Percentiles rank a stretch among this genome's conserved stretches.
These are phyloP conservation scores for Dolichotis patagonum DNA, from an alignment of 2,113 vertebrate genomes.

Conservation along the genomic window DNA sequence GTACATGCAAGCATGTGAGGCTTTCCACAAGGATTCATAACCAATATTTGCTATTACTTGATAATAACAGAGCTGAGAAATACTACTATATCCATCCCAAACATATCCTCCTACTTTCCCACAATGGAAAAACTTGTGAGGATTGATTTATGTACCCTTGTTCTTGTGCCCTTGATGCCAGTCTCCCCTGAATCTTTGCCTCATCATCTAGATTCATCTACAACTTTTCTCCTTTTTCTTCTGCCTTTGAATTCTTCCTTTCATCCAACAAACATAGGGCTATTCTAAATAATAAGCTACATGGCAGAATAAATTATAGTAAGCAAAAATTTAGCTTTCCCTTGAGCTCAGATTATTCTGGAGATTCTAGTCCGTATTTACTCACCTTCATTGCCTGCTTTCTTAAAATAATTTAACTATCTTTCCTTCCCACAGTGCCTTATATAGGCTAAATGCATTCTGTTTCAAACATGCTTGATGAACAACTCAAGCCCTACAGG, in stretches of 20 bases:
- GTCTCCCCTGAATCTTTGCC: rapidly evolving
- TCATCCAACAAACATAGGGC: neutral
- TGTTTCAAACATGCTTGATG: neutral
- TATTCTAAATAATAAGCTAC: neutral
- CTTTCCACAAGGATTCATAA: neutral
- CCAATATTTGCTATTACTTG: neutral
- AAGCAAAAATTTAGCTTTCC: neutral
- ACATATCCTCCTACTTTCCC: neutral
- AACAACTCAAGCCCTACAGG: neutral
- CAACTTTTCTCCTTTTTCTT: neutral
- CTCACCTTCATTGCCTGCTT: neutral
- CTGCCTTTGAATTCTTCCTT: neutral
- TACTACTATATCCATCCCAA: neutral
- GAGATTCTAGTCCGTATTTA: neutral
- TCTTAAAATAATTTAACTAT: neutral
- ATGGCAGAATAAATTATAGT: neutral
- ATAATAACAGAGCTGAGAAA: neutral
- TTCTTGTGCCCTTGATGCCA: neutral
- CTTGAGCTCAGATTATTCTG: neutral
- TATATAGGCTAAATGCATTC: too few relatives aligned
- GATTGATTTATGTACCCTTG: neutral
- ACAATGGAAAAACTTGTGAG: neutral
- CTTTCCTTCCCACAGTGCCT: neutral
- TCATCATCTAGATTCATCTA: rapidly evolving
- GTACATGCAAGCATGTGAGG: neutral